phyloP scores from a whole-genome alignment of 2,797 vertebrate species.

The Pitangus sulphuratus region DNA sequence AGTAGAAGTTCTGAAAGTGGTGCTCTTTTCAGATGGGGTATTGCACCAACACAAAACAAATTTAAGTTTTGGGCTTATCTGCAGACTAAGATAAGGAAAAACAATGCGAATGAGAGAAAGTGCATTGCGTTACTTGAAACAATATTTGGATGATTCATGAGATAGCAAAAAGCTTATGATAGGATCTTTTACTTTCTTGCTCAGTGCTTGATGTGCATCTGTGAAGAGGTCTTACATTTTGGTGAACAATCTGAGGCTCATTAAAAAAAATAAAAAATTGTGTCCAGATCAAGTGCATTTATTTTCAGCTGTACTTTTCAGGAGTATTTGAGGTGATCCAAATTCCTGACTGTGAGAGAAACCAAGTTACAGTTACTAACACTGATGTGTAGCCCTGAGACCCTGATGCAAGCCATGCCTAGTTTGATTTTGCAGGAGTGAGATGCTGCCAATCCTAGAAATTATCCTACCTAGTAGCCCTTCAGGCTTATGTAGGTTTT shows the following conservation, averaged over 20 bases:
- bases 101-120: background rate
- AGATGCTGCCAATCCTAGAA: background rate
- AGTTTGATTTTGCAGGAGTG: background rate
- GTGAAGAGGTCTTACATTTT: background rate
- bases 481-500: background rate
- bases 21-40: background rate
- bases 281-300: background rate
- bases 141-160: background rate
- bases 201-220: background rate
- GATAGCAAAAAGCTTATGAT: background rate
- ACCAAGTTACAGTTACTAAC: background rate
- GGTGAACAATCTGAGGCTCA: background rate
- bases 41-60: background rate
- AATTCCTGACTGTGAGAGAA: background rate
- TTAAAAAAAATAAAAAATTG: fast-evolving
- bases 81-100: background rate
- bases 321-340: background rate
- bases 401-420: background rate
- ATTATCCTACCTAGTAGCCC: background rate
- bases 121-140: background rate
- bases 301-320: background rate
- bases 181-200: background rate
- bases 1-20: background rate
- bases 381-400: background rate
- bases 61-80: background rate